These are phyloP conservation scores for Macroramphosus scolopax DNA, from an alignment of 2,797 vertebrate species.

Conservation along the genomic window DNA sequence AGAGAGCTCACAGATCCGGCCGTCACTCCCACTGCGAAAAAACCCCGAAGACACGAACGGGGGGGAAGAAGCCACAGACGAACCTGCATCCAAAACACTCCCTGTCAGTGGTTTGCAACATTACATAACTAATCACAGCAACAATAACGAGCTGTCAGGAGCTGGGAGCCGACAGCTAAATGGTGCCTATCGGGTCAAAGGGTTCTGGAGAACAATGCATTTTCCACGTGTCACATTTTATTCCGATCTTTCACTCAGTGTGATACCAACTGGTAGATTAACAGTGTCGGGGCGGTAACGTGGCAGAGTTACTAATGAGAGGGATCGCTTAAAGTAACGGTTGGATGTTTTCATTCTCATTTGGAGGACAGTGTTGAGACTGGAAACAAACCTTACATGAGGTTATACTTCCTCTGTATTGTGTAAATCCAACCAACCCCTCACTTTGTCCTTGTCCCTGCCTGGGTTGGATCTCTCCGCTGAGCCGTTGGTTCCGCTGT, in stretches of 20 bases:
- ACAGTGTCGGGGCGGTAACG: constrained; percentile 17
- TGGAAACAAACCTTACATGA: too few relatives aligned
- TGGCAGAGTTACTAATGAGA: constrained; percentile 8
- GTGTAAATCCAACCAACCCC: constrained; percentile 7
- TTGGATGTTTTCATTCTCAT: too few relatives aligned
- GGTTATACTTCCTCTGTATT: constrained; percentile 6
- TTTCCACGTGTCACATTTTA: constrained; percentile 48
- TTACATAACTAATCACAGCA: constrained; percentile 32
- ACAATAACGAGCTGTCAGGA: constrained; percentile 44
- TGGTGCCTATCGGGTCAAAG: constrained; percentile 22
- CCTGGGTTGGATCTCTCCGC: constrained; percentile 34
- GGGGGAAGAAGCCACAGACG: constrained; percentile 12
- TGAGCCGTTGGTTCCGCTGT: constrained; percentile 43
- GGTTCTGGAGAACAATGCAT: constrained; percentile 32
- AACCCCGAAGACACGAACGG: too few relatives aligned
- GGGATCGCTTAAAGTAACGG: too few relatives aligned
- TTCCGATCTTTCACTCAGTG: constrained; percentile 26
- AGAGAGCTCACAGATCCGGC: too few relatives aligned
- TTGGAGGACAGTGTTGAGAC: too few relatives aligned
- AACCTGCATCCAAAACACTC: constrained; percentile 18
- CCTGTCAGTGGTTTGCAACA: too few relatives aligned
- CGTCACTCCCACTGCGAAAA: too few relatives aligned
- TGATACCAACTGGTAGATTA: constrained; percentile 24
- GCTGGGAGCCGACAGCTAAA: constrained; percentile 23
- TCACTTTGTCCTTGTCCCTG: constrained; percentile 47